Evolutionary conservation across 2,113 vertebrate genomes (phyloP), one percentile per base, ranked within the genome.

Genomic region (Naja naja): DNA sequence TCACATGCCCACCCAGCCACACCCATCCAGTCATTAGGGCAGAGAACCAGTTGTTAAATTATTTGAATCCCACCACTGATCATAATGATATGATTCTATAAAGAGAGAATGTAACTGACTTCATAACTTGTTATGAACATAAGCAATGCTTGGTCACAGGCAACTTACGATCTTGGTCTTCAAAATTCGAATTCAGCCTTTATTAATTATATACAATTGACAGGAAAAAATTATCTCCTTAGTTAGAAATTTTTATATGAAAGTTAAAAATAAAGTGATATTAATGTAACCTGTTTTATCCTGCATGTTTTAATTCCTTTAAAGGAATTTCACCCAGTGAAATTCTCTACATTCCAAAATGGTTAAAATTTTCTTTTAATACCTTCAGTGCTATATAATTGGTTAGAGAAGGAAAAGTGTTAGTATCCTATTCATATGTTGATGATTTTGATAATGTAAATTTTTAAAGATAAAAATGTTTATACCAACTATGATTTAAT

Each of bases 181-280:
- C 27, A 30, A 30, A 64, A 4, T 64, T 64, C 30, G 27, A 30
- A 9, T 30, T 30, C 58, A 30, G 58, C 10, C 3, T 64, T 10
- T 64, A 64, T 64, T 64, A 64, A 30, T 64, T 30, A 64, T 0
- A 92, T 92, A 85, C 87, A 97, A 96, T 96, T 96, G 95, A 96
- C 96, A 96, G 95, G 96, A 97, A 96, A 96, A 95, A 58, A 58
- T 95, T 96, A 96, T 95, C 97, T 96, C 96, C 96, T 96, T 96
- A 95, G 91, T 97, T 95, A 96, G 95, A 96, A 96, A 96, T 96
- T 96, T 94, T 97, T 97, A 97, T 97, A 96, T 97, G 95, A 94
- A 96, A 96, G 95, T 96, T 97, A 96, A 97, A 96, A 95, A 96
- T 95, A 96, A 96, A 95, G 94, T 93, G 96, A 96, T 96, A 95